Evolutionary conservation across 2,888 invertebrate species (phyloP), one percentile per base, ranked within the genome.

Genomic region (Drosophila fungiperda): DNA sequence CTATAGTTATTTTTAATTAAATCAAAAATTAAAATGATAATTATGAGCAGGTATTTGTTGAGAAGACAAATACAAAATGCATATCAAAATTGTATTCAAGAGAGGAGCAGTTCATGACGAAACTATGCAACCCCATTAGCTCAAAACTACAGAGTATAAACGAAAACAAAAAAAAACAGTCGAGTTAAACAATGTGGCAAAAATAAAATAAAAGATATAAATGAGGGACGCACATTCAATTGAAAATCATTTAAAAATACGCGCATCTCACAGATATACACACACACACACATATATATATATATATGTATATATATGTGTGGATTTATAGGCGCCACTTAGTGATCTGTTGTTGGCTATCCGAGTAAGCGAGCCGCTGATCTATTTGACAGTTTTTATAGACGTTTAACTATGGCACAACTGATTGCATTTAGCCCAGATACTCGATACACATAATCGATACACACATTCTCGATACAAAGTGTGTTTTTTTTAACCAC

Each of bases 171-270:
- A 15, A 53, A 33, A 49, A 53, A 17, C 8, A 45, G 35, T 26
- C 45, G 57, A 74, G 49, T 60, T 42, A 61, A 63, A 63, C 40
- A 49, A 68, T 60, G 53, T 33, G 12, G 40, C 26, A 57, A 20
- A 60, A 68, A 52, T 32, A 35, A 49, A 23, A 8, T 15, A 50
- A 36, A 59, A 61, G 26, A 29, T 23, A 68, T 26, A 70, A 60
- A 58, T 68, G 69, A 63, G 74, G 50, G 35, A 49, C 55, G 33
- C 49, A 53, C 57, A 67, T 55, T 83, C 90, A 89, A 89, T 87
- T 87, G 88, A 86, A 85, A 87, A 76, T 77, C 84, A 87, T 81
- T 81, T 69, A 67, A 82, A 73, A 68, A 60, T 61, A 57, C 57
- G 65, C 70, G 61, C 66, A 70, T 61, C 75, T 66, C 68, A 61